Evolutionary conservation across 2,888 invertebrate genomes (phyloP), one percentile per base, ranked within the genome.

Genomic region (Eristalinus aeneus): DNA sequence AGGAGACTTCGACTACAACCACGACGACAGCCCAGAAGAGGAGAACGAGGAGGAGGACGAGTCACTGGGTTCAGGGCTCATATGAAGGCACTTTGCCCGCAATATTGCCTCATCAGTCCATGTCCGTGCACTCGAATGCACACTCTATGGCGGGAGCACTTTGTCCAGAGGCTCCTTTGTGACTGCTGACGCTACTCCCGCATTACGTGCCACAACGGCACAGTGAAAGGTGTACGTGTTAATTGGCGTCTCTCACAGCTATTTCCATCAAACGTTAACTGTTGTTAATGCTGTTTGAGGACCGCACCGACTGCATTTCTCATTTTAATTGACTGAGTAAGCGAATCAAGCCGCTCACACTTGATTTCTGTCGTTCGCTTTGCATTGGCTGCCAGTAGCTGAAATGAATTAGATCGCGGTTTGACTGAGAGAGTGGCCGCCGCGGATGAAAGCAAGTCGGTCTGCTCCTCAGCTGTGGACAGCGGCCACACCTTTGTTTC

Each of bases 201-300:
- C 63, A 69, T 31, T 53, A 72, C 63, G 68, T 78, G 64, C 68
- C 68, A 56, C 77, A 68, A 78, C 73, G 75, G 36, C 46, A 67
- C 68, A 76, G 80, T 76, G 75, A 80, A 80, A 76, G 84, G 80
- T 76, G 85, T 85, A 85, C 85, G 85, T 85, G 85, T 80, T 85
- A 85, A 85, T 85, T 85, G 76, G 72, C 76, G 72, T 76, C 76
- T 85, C 53, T 72, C 76, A 85, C 76, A 80, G 73, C 80, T 76
- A 76, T 76, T 85, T 80, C 76, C 68, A 80, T 73, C 85, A 80
- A 85, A 76, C 80, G 67, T 85, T 85, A 64, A 80, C 76, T 73
- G 76, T 80, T 73, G 72, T 80, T 60, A 72, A 76, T 76, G 56
- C 80, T 67, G 61, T 58, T 76, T 64, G 85, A 84, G 84, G 75